Evolutionary conservation across 1,140 invertebrate genomes (phyloP), one percentile per base, ranked within the genome.

Genomic region (Drosophila erecta): DNA sequence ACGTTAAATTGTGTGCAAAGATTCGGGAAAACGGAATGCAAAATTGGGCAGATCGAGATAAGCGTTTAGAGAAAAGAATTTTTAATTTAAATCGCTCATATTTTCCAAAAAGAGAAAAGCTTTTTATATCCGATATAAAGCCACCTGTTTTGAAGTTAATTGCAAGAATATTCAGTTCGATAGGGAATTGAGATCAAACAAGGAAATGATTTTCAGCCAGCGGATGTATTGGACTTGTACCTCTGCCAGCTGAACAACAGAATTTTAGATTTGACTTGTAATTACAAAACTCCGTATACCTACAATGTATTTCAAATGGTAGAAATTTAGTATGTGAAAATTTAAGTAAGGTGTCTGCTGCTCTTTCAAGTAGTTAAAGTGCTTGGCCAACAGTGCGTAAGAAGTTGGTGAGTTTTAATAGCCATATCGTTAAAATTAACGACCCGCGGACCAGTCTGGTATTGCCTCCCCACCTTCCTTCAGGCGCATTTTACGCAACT

Each of bases 1-100:
- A 74, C 67, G 50, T 50, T 69, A 80, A 87, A 89, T 77, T 83
- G 76, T 76, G 79, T 79, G 76, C 76, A 44, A 66, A 72, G 17
- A 1, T 17, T 17, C 17, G 43, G 12, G 47, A 64, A 64, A 57
- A 44, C 2, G 7, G 17, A 11, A 38, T 10, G 24, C 22, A 53
- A 66, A 70, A 56, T 41, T 69, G 24, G 15, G 10, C 24, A 59
- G 46, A 49, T 72, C 22, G 35, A 14, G 47, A 65, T 67, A 51
- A 41, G 12, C 24, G 24, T 24, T 24, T 24, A 24, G 2, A 24
- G 2, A 24, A 24, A 24, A 24, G 22, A 4, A 24, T 24, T 24
- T 3, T 24, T 24, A 24, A 24, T 24, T 24, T 3, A 22, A 22
- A n/a, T n/a, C n/a, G n/a, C n/a, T n/a, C n/a, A 17, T 17, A 17